These are phyloP conservation scores for Plagiodera versicolora DNA, from an alignment of 2,888 invertebrate species.

Conservation along the genomic window DNA sequence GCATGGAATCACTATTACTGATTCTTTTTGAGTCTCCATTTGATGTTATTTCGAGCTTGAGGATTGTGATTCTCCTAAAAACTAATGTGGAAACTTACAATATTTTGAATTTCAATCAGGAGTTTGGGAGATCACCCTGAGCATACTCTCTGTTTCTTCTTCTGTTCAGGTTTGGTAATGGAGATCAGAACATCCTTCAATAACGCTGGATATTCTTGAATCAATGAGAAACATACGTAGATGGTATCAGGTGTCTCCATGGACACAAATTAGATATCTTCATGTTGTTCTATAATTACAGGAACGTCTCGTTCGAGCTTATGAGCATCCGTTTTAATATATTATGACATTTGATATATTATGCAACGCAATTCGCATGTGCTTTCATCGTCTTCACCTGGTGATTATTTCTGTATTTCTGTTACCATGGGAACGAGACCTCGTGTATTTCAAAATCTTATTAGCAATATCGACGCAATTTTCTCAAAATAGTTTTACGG, in stretches of 20 bases:
- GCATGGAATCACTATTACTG: too few relatives aligned
- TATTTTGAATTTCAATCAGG: too few relatives aligned
- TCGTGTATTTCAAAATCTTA: slow-evolving; percentile 16
- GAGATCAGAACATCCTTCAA: not conserved
- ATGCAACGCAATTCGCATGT: slow-evolving; percentile 6
- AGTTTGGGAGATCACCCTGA: too few relatives aligned
- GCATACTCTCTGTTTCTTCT: too few relatives aligned
- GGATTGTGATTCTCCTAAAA: too few relatives aligned
- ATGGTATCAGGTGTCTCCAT: not conserved
- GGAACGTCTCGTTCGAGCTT: not conserved
- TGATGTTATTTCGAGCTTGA: too few relatives aligned
- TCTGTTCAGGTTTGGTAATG: too few relatives aligned
- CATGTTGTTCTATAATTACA: not conserved
- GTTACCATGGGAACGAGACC: slow-evolving; percentile 18
- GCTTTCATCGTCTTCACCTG: not conserved
- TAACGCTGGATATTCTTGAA: not conserved
- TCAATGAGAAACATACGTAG: not conserved
- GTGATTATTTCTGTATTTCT: not conserved
- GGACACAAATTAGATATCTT: slow-evolving; percentile 6
- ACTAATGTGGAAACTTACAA: too few relatives aligned
- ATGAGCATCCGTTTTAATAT: not conserved
- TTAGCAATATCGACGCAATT: slow-evolving; percentile 20
- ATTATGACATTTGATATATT: slow-evolving; percentile 1
- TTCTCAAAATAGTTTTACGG: slow-evolving; percentile 27
- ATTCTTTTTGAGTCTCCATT: too few relatives aligned